phyloP scores from a whole-genome alignment of 1,140 invertebrate species.

The Drosophila arawakana region DNA sequence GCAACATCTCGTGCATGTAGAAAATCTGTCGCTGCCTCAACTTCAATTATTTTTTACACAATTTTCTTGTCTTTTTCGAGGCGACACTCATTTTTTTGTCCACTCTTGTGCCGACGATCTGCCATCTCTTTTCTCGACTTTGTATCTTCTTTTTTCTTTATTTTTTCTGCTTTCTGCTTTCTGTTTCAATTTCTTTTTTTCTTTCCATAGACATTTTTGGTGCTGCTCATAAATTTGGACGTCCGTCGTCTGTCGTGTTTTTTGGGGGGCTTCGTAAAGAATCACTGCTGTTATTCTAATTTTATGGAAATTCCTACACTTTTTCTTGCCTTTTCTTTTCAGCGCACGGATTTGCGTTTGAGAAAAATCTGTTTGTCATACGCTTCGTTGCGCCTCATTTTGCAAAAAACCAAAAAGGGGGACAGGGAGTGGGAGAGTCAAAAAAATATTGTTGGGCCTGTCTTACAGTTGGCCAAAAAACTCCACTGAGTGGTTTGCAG shows the following conservation, averaged over 20 bases:
- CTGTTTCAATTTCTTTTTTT: constrained; percentile 30
- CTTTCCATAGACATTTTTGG: constrained; percentile 65
- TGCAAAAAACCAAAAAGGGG: constrained; percentile 53
- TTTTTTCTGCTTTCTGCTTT: too few species aligned
- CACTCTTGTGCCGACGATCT: constrained; percentile 30
- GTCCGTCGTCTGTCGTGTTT: constrained; percentile 53
- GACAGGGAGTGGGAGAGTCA: not conserved
- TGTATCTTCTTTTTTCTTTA: not conserved
- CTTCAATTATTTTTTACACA: constrained; percentile 82
- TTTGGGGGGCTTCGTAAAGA: constrained; percentile 58
- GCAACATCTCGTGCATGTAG: constrained; percentile 49
- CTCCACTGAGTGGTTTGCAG: constrained; percentile 63
- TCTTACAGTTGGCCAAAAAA: constrained; percentile 40
- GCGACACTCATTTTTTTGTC: constrained; percentile 40
- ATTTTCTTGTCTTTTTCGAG: constrained; percentile 68
- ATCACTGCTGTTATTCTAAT: constrained; percentile 82
- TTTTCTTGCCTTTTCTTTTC: constrained; percentile 77
- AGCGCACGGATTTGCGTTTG: constrained; percentile 80
- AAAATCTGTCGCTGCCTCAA: constrained; percentile 71
- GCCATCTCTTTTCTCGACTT: constrained; percentile 8
- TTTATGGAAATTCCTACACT: constrained; percentile 83
- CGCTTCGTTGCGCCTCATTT: constrained; percentile 82
- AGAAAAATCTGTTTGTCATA: constrained; percentile 83
- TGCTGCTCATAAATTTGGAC: constrained; percentile 74
- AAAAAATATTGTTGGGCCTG: constrained; percentile 66